These are phyloP conservation scores for Saccostrea echinata DNA, from an alignment of 1,140 invertebrate genomes.

Conservation along the genomic window DNA sequence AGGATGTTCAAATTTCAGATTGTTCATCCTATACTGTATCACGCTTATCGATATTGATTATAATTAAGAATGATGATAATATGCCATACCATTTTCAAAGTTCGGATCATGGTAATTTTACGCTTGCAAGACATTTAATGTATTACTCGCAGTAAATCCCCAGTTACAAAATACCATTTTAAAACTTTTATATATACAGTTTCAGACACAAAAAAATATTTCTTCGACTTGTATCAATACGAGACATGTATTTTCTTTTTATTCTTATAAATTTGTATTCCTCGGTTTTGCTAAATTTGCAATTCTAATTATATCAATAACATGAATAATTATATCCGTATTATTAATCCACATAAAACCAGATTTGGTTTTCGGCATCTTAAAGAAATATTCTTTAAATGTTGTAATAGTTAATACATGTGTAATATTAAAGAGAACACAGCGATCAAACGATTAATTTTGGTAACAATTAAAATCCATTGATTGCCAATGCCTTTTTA, in stretches of 20 bases:
- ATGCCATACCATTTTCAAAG: too few species aligned
- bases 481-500: neutral
- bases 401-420: neutral
- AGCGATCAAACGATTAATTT: conserved; percentile 9
- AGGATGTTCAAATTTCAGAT: too few species aligned
- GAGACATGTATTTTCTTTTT: neutral
- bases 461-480: neutral
- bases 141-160: too few species aligned
- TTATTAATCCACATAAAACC: neutral
- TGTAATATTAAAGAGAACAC: conserved; percentile 18
- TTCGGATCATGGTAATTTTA: too few species aligned
- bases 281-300: conserved; percentile 5
- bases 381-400: neutral
- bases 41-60: too few species aligned
- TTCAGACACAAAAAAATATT: too few species aligned
- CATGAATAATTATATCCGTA: neutral
- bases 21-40: too few species aligned
- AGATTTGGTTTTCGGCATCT: neutral
- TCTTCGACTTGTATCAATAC: too few species aligned
- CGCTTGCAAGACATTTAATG: too few species aligned
- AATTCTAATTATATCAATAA: neutral
- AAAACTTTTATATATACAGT: too few species aligned
- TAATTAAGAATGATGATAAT: too few species aligned
- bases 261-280: neutral
- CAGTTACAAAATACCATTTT: too few species aligned